Percentiles rank a stretch among this genome's conserved stretches.
Conservation (phyloP, 2,888 invertebrate species). For the Heliconius cydno region DNA sequence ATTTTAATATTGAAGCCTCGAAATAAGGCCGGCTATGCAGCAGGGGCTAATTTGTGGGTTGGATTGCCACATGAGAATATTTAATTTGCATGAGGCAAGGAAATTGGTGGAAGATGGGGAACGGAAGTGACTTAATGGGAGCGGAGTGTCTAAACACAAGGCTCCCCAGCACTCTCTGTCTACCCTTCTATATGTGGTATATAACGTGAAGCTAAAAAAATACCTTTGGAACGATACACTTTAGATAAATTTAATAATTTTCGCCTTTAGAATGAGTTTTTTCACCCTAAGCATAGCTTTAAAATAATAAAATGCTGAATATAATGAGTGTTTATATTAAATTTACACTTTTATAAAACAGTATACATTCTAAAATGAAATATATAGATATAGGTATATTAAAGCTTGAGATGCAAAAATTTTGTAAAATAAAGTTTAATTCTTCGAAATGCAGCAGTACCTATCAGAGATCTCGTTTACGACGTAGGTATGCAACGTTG, state of each 20-base stretch:
- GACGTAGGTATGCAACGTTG: constrained; percentile 67
- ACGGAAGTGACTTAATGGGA: no score
- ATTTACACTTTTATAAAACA: not conserved
- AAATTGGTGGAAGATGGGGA: no score
- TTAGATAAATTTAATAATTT: not conserved
- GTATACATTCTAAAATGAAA: not conserved
- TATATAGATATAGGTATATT: not conserved
- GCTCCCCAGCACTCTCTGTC: no score
- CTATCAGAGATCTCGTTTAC: constrained; percentile 73
- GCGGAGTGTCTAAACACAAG: no score
- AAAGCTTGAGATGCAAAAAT: constrained; percentile 50
- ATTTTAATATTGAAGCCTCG: not conserved
- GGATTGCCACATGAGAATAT: no score
- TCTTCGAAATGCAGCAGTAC: constrained; percentile 73
- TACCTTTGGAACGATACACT: not conserved
- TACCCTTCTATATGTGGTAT: no score
- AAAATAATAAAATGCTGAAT: not conserved
- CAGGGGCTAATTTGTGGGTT: no score
- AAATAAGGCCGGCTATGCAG: not conserved
- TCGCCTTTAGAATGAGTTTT: not conserved
- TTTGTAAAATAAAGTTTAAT: constrained; percentile 63
- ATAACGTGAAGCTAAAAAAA: no score
- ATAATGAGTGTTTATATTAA: not conserved
- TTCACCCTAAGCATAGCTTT: not conserved
- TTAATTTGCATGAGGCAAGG: no score